A percentile compares a stretch with the other conserved stretches of the same genome.
These are phyloP conservation scores for Pterocles burchelli DNA, from an alignment of 2,113 vertebrate species.

Conservation along the genomic window DNA sequence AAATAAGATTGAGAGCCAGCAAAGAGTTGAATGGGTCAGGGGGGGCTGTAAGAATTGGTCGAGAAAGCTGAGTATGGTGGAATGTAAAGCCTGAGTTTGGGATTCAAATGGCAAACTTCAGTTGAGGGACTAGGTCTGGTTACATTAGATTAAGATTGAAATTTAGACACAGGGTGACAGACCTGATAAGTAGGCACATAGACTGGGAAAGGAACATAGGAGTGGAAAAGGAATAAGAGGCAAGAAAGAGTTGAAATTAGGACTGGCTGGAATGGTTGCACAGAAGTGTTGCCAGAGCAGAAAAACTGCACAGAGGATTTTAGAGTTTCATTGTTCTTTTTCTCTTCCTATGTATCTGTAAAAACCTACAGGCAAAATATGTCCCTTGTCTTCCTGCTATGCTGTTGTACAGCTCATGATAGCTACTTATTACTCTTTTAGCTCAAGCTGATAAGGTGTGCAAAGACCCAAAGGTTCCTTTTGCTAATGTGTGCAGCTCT, in stretches of 20 bases:
- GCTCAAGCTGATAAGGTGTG: slow-evolving; percentile 9
- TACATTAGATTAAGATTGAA: not conserved
- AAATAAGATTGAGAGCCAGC: not conserved
- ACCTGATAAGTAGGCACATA: not conserved
- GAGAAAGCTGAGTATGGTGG: not conserved
- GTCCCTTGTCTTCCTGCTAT: not conserved
- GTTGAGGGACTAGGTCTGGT: not conserved
- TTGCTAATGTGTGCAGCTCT: not conserved
- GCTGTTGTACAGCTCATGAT: not conserved
- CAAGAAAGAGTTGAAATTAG: not conserved
- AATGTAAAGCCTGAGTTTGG: not conserved
- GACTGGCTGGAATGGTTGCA: not conserved
- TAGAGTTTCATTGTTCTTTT: not conserved
- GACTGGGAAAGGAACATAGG: not conserved
- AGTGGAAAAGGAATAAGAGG: not conserved
- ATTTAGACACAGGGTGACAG: not conserved
- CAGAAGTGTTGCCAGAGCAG: not conserved
- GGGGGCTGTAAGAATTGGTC: not conserved
- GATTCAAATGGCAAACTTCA: not conserved
- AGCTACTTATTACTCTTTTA: not conserved
- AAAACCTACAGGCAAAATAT: slow-evolving; percentile 23
- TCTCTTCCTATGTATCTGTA: not conserved
- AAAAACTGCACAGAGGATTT: not conserved
- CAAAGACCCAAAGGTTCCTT: not conserved
- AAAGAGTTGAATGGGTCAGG: not conserved